Evolutionary conservation across 1,140 invertebrate species (phyloP).

Genomic region (Cotesia vestalis): DNA sequence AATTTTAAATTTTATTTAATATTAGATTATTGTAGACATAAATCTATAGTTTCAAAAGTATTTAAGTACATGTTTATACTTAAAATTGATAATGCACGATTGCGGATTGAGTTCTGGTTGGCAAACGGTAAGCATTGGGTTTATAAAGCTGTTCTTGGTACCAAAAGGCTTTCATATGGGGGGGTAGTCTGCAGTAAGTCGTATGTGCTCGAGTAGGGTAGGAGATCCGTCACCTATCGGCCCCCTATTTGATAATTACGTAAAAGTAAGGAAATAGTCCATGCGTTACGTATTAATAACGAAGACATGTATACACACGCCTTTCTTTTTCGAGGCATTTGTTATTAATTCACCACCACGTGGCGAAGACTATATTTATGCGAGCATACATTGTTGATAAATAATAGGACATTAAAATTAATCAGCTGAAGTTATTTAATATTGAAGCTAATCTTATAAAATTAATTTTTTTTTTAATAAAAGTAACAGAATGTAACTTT

Average conservation of each 20-base stretch:
- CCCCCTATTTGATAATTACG: conserved; percentile 25
- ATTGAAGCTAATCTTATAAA: too few species aligned
- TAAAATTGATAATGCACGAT: conserved; percentile 30
- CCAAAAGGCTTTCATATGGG: conserved; percentile 11
- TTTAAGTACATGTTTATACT: conserved; percentile 37
- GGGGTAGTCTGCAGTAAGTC: conserved; percentile 20
- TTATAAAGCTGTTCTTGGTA: conserved; percentile 39
- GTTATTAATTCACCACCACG: too few species aligned
- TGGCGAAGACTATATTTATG: background rate
- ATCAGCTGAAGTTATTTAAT: too few species aligned
- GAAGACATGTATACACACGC: too few species aligned
- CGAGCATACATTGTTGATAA: background rate
- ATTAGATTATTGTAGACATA: background rate
- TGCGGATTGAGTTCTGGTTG: conserved; percentile 41
- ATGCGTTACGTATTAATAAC: conserved; percentile 26
- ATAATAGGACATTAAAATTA: background rate
- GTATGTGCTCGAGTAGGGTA: background rate
- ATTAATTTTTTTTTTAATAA: too few species aligned
- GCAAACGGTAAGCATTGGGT: conserved; percentile 38
- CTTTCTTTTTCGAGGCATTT: background rate
- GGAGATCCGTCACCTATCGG: background rate
- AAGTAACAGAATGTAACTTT: too few species aligned
- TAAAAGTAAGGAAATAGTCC: conserved; percentile 35
- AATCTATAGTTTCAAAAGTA: conserved; percentile 26
- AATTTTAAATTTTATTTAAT: too few species aligned